These are phyloP conservation scores for Sterrhoptilus dennistouni DNA, from an alignment of 2,113 vertebrate genomes.

Conservation along the genomic window DNA sequence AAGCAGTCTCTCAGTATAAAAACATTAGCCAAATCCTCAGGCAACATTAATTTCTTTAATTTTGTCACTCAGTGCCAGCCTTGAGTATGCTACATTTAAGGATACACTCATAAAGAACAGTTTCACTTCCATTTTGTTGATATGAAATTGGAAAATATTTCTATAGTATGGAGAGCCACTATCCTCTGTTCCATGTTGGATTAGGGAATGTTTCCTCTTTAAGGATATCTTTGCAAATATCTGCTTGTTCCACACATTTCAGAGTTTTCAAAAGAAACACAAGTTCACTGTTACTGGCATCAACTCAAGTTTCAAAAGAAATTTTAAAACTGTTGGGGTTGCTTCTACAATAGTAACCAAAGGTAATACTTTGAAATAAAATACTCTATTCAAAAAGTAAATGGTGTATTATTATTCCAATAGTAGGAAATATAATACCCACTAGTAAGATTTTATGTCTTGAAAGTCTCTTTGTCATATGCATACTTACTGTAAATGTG, in stretches of 20 bases:
- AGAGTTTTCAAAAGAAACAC: conserved; percentile 1
- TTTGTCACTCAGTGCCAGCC: background rate
- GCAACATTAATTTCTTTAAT: background rate
- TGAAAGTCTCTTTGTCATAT: background rate
- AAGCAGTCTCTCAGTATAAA: background rate
- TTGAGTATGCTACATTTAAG: background rate
- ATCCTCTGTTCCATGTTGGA: background rate
- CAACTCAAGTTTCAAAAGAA: background rate
- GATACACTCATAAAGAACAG: background rate
- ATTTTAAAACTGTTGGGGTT: background rate
- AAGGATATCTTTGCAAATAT: background rate
- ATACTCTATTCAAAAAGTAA: background rate
- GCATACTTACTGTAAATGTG: background rate
- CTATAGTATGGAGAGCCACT: background rate
- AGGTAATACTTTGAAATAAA: conserved; percentile 20
- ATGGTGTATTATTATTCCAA: background rate
- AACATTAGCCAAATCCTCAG: background rate
- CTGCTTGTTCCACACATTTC: background rate
- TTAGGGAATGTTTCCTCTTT: background rate
- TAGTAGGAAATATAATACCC: background rate
- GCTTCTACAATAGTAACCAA: background rate
- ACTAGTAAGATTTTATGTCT: background rate
- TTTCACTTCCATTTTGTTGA: background rate
- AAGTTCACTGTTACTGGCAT: background rate
- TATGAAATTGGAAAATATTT: background rate